Base-by-base conservation (phyloP, 1,140 invertebrate genomes). In the Uloborus diversus region DNA sequence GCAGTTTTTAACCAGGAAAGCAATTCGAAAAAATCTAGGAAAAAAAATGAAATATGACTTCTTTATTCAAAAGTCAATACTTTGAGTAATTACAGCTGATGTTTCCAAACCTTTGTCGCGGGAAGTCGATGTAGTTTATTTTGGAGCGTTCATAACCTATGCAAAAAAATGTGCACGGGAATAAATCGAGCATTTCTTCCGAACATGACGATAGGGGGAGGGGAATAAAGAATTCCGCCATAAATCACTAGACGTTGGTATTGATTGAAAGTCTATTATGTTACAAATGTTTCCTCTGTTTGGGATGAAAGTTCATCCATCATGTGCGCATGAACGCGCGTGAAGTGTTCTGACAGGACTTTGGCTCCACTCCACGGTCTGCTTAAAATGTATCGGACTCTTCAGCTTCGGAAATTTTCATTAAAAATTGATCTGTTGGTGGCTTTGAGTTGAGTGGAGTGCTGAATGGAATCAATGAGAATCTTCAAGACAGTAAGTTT, bases 211-310 rank as follows among this genome's bases (percentile, higher is more conserved):
- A 11, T 49, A 59, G 47, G 32, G 14, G 30, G 56, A 13, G 68
- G 9, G 7, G n/a, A 9, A n/a, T 3, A 37, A 35, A 65, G 23
- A 73, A 61, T 25, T 61, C 69, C 35, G 28, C 56, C 71, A 75
- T 75, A 75, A 75, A 75, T 75, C 71, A 75, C 68, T 51, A 37
- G 51, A 71, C 53, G 49, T n/a, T 30, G 20, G 37, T 53, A 75
- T 75, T 75, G 71, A 75, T 75, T 75, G 71, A 75, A 75, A 75
- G 71, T 75, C 71, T 75, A 61, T 75, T 75, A 75, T 75, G 71
- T 75, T 75, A 75, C 71, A 75, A 75, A 75, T 75, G 71, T 75
- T 75, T 75, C 59, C 71, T 30, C 23, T 75, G 71, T 75, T 75
- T 75, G 59, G 42, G 57, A 35, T 51, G 37, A 53, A 53, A 14